A percentile compares a stretch with the other conserved stretches of the same genome.
Conservation (phyloP, 2,888 invertebrate species). For the Agrilus cyanescens region DNA sequence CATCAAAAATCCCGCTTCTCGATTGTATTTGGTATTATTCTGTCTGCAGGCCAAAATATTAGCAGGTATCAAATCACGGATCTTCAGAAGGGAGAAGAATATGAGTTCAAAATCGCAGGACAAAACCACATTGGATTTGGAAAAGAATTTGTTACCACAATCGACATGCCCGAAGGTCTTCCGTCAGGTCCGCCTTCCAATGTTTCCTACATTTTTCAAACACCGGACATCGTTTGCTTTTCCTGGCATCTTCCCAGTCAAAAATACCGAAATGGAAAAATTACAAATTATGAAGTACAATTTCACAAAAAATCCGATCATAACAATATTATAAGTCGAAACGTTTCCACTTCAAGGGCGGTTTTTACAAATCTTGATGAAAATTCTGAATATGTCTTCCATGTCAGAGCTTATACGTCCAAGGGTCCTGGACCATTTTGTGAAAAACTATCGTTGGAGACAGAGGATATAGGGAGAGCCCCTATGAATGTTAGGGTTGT, state of each 20-base stretch:
- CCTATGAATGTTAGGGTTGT: constrained; percentile 85
- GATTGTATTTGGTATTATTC: background rate
- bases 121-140: constrained; percentile 91
- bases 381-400: constrained; percentile 86
- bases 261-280: constrained; percentile 86
- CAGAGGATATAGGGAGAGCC: constrained; percentile 85
- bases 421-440: constrained; percentile 88
- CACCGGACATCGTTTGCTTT: constrained; percentile 84
- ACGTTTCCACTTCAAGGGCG: constrained; percentile 64
- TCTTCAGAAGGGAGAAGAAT: constrained; percentile 82
- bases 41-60: constrained; percentile 41
- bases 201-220: constrained; percentile 74
- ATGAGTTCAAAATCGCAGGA: constrained; percentile 94
- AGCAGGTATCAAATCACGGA: constrained; percentile 63
- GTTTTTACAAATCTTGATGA: constrained; percentile 85
- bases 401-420: constrained; percentile 83
- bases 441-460: constrained; percentile 67
- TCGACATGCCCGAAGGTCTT: constrained; percentile 87
- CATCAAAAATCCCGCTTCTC: background rate
- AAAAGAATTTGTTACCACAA: constrained; percentile 82
- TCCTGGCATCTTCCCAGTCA: constrained; percentile 78
- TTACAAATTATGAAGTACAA: constrained; percentile 82
- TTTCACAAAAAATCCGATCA: constrained; percentile 84
- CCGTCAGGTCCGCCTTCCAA: constrained; percentile 81
- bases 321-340: constrained; percentile 61